Conservation (phyloP, 2,797 vertebrate genomes). For the Natrix natrix region DNA sequence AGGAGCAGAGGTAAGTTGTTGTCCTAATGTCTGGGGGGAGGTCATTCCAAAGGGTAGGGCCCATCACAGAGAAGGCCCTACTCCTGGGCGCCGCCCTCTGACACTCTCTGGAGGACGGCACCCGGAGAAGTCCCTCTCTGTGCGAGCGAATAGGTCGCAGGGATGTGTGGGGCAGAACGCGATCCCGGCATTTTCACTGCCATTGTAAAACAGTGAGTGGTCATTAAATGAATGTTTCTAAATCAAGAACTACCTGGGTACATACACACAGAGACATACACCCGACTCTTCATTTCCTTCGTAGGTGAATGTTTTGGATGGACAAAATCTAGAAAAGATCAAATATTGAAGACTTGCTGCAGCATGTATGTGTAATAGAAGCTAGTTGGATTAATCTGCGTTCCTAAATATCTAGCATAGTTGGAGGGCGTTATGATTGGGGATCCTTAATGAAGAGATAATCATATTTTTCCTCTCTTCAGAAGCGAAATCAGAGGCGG, state of each 20-base stretch:
- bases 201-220: rapidly evolving
- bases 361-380: neutral
- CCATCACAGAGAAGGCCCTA: too few relatives aligned
- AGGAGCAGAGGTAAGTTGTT: too few relatives aligned
- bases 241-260: too few relatives aligned
- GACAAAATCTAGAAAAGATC: neutral
- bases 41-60: too few relatives aligned
- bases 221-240: neutral
- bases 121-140: too few relatives aligned
- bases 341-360: neutral
- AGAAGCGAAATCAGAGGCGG: neutral
- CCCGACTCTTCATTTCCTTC: neutral
- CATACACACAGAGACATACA: neutral
- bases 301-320: neutral
- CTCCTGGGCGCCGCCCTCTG: too few relatives aligned
- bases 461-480: neutral
- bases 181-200: too few relatives aligned
- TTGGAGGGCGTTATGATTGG: neutral
- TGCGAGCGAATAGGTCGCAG: too few relatives aligned
- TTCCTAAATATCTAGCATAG: neutral
- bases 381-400: neutral
- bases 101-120: too few relatives aligned
- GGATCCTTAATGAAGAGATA: slow-evolving; percentile 12
- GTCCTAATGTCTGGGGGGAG: too few relatives aligned
- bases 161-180: too few relatives aligned